These are phyloP conservation scores for Pinctada fucata DNA, from an alignment of 2,888 invertebrate species.

Conservation along the genomic window DNA sequence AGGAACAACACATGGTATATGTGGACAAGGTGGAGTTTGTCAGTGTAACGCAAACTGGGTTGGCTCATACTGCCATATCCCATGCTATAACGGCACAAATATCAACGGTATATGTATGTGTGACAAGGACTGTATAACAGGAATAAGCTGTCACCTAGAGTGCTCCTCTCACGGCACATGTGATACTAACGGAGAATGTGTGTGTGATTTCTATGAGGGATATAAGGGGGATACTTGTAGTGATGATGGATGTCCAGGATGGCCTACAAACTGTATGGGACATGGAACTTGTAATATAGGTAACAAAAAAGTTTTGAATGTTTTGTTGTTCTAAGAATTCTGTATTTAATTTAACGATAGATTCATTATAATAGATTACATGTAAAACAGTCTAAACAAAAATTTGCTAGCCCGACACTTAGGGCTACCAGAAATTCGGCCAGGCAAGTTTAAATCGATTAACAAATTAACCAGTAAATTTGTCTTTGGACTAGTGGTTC, in stretches of 20 bases:
- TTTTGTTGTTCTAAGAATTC: no score
- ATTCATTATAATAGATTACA: no score
- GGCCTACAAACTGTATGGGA: constrained; percentile 60
- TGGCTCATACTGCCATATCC: constrained; percentile 55
- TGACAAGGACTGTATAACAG: constrained; percentile 45
- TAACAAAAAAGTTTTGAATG: background rate
- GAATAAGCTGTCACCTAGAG: constrained; percentile 55
- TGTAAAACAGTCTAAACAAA: no score
- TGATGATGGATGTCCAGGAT: constrained; percentile 61
- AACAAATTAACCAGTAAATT: no score
- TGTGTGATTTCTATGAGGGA: constrained; percentile 58
- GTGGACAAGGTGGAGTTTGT: constrained; percentile 55
- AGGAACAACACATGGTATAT: constrained; percentile 50
- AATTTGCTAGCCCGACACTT: no score
- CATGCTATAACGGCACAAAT: constrained; percentile 62
- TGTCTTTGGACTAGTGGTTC: no score
- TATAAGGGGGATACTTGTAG: constrained; percentile 59
- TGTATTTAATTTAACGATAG: no score
- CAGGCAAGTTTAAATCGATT: no score
- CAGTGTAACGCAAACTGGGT: constrained; percentile 50
- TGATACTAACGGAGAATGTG: constrained; percentile 50
- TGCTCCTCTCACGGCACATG: constrained; percentile 59
- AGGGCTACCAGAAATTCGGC: no score
- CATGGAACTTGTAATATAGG: constrained; percentile 51
- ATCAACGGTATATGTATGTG: constrained; percentile 56